Conservation (phyloP, 1,140 invertebrate species). For the Sinella curviseta region DNA sequence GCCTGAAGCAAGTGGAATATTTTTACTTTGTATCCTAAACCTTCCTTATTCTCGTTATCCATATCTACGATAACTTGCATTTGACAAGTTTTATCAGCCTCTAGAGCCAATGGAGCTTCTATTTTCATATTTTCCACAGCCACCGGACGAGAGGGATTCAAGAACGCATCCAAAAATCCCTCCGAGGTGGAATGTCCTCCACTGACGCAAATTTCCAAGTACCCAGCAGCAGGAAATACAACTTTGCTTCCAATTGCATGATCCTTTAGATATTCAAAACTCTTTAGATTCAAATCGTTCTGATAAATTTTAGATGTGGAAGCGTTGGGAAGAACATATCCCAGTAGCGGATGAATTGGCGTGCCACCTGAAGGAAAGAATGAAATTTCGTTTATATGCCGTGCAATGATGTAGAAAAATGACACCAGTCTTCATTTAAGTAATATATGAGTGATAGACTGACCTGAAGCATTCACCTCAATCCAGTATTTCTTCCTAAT, state of each 20-base stretch:
- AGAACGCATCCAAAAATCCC: background rate
- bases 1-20: background rate
- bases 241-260: background rate
- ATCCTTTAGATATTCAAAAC: background rate
- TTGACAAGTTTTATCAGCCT: background rate
- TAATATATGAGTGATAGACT: too few species aligned
- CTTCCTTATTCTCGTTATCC: slow-evolving; percentile 1
- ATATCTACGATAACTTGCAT: background rate
- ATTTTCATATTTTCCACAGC: background rate
- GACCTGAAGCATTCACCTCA: background rate
- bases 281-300: background rate
- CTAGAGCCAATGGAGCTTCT: background rate
- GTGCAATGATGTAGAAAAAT: too few species aligned
- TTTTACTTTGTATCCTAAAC: slow-evolving; percentile 16
- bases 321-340: background rate
- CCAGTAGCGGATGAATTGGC: background rate
- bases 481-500: background rate
- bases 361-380: too few species aligned
- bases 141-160: background rate
- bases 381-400: too few species aligned
- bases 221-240: background rate
- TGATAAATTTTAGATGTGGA: background rate
- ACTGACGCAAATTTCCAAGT: background rate
- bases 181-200: background rate
- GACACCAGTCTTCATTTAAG: too few species aligned